Evolutionary conservation across 2,113 vertebrate species (phyloP).

Genomic region (Polyodon spathula): DNA sequence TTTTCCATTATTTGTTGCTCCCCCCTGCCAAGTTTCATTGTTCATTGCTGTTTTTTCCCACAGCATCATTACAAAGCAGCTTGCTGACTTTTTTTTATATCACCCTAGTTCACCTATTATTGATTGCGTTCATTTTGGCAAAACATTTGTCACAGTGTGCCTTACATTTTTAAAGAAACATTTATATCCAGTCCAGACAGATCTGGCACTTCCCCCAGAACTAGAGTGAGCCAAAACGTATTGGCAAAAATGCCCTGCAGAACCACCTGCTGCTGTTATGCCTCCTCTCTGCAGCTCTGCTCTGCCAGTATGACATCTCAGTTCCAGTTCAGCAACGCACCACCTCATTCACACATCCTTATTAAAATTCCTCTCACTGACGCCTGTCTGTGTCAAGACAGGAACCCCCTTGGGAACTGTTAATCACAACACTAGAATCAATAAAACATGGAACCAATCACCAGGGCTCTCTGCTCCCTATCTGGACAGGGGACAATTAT

Average conservation of each 20-base stretch:
- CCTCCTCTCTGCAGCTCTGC: not conserved
- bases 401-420: conserved; percentile 17
- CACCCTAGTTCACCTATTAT: no score
- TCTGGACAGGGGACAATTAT: conserved; percentile 20
- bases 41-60: no score
- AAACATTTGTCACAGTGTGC: not conserved
- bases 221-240: not conserved
- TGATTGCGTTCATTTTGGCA: not conserved
- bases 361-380: conserved; percentile 13
- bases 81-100: no score
- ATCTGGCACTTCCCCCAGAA: not conserved
- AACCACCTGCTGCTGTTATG: conserved; percentile 11
- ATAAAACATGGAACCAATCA: conserved; percentile 32
- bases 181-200: not conserved
- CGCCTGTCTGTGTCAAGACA: conserved; percentile 22
- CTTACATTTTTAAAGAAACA: not conserved
- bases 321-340: conserved; percentile 1
- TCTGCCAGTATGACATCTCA: conserved; percentile 11
- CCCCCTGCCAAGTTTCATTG: no score
- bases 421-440: conserved; percentile 30
- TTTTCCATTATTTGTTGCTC: no score
- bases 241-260: not conserved
- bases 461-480: conserved; percentile 1
- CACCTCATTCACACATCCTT: not conserved
- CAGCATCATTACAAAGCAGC: no score